These are phyloP conservation scores for Drosophila chauvacae DNA, from an alignment of 1,140 invertebrate genomes.

Conservation along the genomic window DNA sequence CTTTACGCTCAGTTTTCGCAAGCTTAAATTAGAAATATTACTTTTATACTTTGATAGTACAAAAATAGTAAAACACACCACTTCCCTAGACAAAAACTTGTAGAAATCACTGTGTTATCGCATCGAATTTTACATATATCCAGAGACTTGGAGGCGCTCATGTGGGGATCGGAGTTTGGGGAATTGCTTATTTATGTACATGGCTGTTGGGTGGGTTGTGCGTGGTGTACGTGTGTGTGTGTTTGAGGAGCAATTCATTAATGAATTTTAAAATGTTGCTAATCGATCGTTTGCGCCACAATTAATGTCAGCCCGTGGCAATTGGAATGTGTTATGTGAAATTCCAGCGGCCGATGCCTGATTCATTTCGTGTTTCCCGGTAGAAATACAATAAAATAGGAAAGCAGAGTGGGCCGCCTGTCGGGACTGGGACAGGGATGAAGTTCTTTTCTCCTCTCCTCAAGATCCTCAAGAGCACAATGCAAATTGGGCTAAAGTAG, in stretches of 20 bases:
- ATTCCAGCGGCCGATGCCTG: slow-evolving; percentile 36
- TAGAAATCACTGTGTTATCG: slow-evolving; percentile 34
- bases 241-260: slow-evolving; percentile 81
- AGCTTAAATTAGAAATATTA: not conserved
- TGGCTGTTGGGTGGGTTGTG: slow-evolving; percentile 46
- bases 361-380: slow-evolving; percentile 43
- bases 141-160: slow-evolving; percentile 56
- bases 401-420: slow-evolving; percentile 12
- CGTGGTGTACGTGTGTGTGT: slow-evolving; percentile 32
- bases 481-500: slow-evolving; percentile 32
- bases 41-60: not conserved
- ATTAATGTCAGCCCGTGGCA: slow-evolving; percentile 75
- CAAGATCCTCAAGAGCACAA: slow-evolving; percentile 19
- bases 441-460: not conserved
- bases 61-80: not conserved
- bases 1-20: not conserved
- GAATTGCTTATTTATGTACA: slow-evolving; percentile 75
- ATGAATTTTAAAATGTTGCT: slow-evolving; percentile 80
- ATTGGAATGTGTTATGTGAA: slow-evolving; percentile 77
- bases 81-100: slow-evolving; percentile 13
- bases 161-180: slow-evolving; percentile 14
- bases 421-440: not conserved
- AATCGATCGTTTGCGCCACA: slow-evolving; percentile 82
- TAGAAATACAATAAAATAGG: slow-evolving; percentile 1
- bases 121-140: slow-evolving; percentile 18